Conservation (phyloP, 2,888 invertebrate species). For the Folsomia manolachei region DNA sequence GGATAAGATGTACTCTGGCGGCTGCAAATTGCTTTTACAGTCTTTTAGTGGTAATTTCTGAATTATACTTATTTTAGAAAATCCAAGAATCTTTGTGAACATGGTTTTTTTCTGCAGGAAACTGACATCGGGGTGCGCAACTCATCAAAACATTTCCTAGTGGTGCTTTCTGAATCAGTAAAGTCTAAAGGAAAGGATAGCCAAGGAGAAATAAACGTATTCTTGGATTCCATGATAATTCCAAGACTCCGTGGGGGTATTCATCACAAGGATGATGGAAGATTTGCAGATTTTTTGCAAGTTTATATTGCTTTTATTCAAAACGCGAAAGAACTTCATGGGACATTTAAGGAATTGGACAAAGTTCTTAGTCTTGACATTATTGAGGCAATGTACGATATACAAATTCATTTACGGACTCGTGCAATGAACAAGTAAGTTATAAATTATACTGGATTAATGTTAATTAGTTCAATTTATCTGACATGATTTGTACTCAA, state of each 20-base stretch:
- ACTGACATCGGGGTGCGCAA: conserved; percentile 38
- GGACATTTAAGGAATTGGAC: conserved; percentile 35
- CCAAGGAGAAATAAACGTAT: conserved; percentile 18
- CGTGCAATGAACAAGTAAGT: conserved; percentile 39
- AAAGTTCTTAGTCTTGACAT: conserved; percentile 31
- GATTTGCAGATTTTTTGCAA: conserved; percentile 33
- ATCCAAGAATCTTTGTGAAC: neutral
- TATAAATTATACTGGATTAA: too few relatives aligned
- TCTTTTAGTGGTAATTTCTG: conserved; percentile 27
- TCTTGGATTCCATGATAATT: conserved; percentile 31
- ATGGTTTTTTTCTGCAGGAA: conserved; percentile 26
- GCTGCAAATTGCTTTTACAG: conserved; percentile 32
- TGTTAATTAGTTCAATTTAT: neutral
- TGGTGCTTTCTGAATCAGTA: conserved; percentile 20
- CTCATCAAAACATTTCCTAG: conserved; percentile 27
- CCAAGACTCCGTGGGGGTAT: conserved; percentile 32
- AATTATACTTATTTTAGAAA: neutral
- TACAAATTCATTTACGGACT: conserved; percentile 40
- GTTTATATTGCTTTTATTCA: conserved; percentile 29
- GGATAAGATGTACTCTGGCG: conserved; percentile 16
- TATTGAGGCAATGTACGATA: conserved; percentile 32
- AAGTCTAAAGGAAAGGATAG: neutral
- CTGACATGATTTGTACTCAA: neutral
- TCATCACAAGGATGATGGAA: conserved; percentile 33
- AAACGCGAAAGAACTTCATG: conserved; percentile 27